Percentiles rank a stretch among this genome's conserved stretches.
Evolutionary conservation across 2,797 vertebrate species (phyloP).

Genomic region (Oophaga sylvatica): DNA sequence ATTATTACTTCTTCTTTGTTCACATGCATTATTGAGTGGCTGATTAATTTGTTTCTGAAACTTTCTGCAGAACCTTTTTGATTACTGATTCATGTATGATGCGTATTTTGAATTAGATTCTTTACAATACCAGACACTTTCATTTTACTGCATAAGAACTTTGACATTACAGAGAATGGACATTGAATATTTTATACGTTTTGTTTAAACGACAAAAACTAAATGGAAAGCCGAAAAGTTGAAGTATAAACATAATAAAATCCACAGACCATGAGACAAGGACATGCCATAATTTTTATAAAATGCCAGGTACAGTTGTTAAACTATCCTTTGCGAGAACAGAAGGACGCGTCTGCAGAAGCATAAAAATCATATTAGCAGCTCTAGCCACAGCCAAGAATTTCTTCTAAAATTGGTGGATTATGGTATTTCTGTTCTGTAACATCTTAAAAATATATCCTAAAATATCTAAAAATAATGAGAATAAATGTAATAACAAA

Average conservation of each 20-base stretch:
- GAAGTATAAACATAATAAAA: slow-evolving; percentile 60
- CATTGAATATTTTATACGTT: slow-evolving; percentile 51
- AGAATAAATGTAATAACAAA: not conserved
- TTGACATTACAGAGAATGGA: slow-evolving; percentile 23
- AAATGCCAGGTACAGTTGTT: slow-evolving; percentile 53
- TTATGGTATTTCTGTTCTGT: not conserved
- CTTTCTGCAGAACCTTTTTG: not conserved
- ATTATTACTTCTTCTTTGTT: slow-evolving; percentile 2
- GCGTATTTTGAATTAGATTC: not conserved
- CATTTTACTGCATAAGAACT: slow-evolving; percentile 20
- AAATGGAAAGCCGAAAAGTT: slow-evolving; percentile 46
- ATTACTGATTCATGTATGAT: not conserved
- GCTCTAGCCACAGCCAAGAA: slow-evolving; percentile 31
- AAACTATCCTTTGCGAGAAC: slow-evolving; percentile 50
- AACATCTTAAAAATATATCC: slow-evolving; percentile 1
- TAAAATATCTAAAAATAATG: not conserved
- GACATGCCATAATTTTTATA: slow-evolving; percentile 58
- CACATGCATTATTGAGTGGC: not conserved
- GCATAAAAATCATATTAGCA: slow-evolving; percentile 59
- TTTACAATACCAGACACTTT: slow-evolving; percentile 11
- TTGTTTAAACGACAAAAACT: slow-evolving; percentile 43
- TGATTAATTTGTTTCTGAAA: slow-evolving; percentile 10
- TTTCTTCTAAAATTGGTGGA: slow-evolving; percentile 43
- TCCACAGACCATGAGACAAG: slow-evolving; percentile 51
- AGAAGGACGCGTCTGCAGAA: slow-evolving; percentile 55